A percentile compares a stretch with the other conserved stretches of the same genome.
Conservation (phyloP, 2,797 vertebrate genomes). For the Fundulus diaphanus region DNA sequence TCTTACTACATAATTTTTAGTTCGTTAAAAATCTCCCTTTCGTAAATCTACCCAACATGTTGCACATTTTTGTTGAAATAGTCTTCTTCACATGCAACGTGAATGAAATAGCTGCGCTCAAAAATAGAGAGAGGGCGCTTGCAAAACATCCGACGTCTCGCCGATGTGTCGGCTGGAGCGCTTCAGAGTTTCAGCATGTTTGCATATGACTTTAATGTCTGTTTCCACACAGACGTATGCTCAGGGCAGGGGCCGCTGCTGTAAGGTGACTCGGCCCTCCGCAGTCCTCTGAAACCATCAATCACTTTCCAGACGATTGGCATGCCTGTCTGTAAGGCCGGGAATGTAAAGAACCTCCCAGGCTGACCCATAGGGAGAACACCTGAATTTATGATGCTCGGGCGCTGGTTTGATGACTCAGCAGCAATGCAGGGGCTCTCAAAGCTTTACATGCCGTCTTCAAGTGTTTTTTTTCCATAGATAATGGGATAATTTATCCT, state of each 20-base stretch:
- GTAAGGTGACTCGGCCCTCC: conserved; percentile 48
- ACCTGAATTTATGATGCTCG: conserved; percentile 3
- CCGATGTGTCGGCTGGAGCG: conserved; percentile 24
- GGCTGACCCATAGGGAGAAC: conserved; percentile 29
- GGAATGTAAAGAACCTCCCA: conserved; percentile 62
- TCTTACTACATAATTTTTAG: background rate
- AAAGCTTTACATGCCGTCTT: background rate
- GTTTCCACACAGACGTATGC: conserved; percentile 58
- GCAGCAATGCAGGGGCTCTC: conserved; percentile 15
- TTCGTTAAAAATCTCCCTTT: background rate
- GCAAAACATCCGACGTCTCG: conserved; percentile 11
- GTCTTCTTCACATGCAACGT: background rate
- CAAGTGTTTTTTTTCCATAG: conserved; percentile 31
- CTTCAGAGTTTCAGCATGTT: conserved; percentile 14
- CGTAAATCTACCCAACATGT: background rate
- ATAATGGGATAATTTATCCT: background rate
- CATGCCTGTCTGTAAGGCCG: conserved; percentile 51
- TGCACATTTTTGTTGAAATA: background rate
- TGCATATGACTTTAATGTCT: conserved; percentile 13
- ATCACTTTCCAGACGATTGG: conserved; percentile 65
- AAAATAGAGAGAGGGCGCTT: background rate
- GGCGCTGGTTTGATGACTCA: conserved; percentile 9
- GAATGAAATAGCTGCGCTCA: background rate
- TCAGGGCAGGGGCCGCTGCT: conserved; percentile 6
- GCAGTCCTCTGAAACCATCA: conserved; percentile 54